These are phyloP conservation scores for Euplexia lucipara DNA, from an alignment of 2,888 invertebrate species.

Conservation along the genomic window DNA sequence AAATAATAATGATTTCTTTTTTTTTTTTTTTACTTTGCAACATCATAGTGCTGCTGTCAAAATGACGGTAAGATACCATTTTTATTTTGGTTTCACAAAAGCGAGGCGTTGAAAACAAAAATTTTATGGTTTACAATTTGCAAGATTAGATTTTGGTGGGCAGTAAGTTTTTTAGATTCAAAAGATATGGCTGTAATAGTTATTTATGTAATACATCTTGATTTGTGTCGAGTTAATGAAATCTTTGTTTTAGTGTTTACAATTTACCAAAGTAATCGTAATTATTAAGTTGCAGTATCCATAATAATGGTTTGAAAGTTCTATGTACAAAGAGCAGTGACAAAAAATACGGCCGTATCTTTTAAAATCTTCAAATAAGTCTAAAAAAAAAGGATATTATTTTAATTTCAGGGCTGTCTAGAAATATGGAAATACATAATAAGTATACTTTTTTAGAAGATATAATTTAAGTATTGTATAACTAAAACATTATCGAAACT, in stretches of 20 bases:
- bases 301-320: constrained; percentile 2
- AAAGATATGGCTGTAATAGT: constrained; percentile 45
- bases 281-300: constrained; percentile 8
- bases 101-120: constrained; percentile 53
- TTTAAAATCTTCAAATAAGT: constrained; percentile 50
- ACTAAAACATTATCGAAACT: constrained; percentile 15
- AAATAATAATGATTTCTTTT: constrained; percentile 21
- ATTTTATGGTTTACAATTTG: constrained; percentile 42
- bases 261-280: not conserved
- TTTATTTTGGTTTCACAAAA: constrained; percentile 41
- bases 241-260: constrained; percentile 21
- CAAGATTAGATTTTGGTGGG: constrained; percentile 69
- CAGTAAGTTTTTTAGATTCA: constrained; percentile 55
- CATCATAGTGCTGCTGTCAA: constrained; percentile 8
- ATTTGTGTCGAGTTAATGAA: not conserved
- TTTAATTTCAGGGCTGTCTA: constrained; percentile 58
- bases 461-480: not conserved
- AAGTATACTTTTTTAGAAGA: constrained; percentile 2
- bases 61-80: constrained; percentile 3
- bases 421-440: constrained; percentile 30
- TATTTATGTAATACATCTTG: not conserved
- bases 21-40: constrained; percentile 21
- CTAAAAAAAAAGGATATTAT: constrained; percentile 60
- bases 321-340: constrained; percentile 20
- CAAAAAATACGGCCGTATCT: constrained; percentile 50